A percentile compares a stretch with the other conserved stretches of the same genome.
phyloP scores from a whole-genome alignment of 1,140 invertebrate species.

The Schmidtea mediterranea region DNA sequence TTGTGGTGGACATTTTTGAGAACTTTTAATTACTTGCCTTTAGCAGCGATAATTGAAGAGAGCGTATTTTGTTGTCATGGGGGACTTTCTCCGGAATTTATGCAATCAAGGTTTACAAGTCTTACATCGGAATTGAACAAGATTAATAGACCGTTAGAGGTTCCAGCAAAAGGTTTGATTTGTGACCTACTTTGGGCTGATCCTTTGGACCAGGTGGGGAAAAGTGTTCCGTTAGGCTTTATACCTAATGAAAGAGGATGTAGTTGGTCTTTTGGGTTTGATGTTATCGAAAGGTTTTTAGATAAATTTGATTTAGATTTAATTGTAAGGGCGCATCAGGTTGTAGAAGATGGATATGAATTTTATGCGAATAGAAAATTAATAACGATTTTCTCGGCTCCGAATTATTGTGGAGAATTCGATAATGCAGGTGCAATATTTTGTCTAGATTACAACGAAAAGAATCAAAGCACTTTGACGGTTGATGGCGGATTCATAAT shows the following conservation, averaged over 20 bases:
- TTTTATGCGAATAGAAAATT: conserved; percentile 24
- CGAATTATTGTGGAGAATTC: conserved; percentile 61
- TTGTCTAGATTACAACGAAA: conserved; percentile 13
- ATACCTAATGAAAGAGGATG: conserved; percentile 30
- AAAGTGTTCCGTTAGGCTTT: conserved; percentile 14
- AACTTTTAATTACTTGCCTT: conserved; percentile 91
- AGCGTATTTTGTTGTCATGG: conserved; percentile 99
- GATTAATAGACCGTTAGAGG: conserved; percentile 18
- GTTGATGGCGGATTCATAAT: too few species aligned
- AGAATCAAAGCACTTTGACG: too few species aligned
- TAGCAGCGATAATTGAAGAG: conserved; percentile 58
- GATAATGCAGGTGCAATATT: conserved; percentile 53
- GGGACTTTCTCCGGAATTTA: conserved; percentile 74
- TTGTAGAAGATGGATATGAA: conserved; percentile 30
- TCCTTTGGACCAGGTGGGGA: conserved; percentile 14
- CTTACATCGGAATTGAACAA: conserved; percentile 19
- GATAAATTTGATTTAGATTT: conserved; percentile 77
- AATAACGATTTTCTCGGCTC: conserved; percentile 24
- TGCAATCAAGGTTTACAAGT: too few species aligned
- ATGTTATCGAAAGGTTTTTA: conserved; percentile 45
- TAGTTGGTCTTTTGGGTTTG: conserved; percentile 32
- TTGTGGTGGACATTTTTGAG: conserved; percentile 93
- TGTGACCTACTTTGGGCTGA: conserved; percentile 28
- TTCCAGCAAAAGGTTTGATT: conserved; percentile 22
- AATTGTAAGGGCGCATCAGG: conserved; percentile 83